Evolutionary conservation across 2,888 invertebrate species (phyloP).

Genomic region (Coleophora deauratella): DNA sequence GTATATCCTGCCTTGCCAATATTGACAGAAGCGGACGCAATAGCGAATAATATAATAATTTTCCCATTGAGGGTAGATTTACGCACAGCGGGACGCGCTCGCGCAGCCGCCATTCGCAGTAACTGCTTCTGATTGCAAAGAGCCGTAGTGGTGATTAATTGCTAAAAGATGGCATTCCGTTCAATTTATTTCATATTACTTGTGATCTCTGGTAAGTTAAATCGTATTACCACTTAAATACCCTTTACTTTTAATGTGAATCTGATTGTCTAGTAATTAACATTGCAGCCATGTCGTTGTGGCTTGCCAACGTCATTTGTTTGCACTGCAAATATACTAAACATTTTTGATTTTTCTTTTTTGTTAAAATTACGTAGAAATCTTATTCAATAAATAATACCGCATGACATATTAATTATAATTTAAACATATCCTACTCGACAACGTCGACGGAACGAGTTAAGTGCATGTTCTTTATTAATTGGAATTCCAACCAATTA

Average conservation of each 20-base stretch:
- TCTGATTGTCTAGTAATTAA: not conserved
- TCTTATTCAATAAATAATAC: too few species aligned
- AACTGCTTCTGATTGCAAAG: not conserved
- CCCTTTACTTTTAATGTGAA: too few species aligned
- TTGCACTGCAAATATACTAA: too few species aligned
- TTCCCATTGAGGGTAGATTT: not conserved
- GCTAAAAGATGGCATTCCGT: slow-evolving; percentile 21
- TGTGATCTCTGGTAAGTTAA: slow-evolving; percentile 26
- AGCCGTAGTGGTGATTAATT: slow-evolving; percentile 3
- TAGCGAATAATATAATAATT: not conserved
- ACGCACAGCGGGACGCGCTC: not conserved
- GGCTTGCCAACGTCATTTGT: not conserved
- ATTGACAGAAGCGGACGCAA: not conserved
- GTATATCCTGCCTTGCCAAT: too few species aligned
- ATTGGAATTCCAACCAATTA: not conserved
- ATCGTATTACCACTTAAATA: not conserved
- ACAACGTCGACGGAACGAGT: too few species aligned
- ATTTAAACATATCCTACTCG: too few species aligned
- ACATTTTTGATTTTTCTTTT: too few species aligned
- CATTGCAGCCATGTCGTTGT: slow-evolving; percentile 11
- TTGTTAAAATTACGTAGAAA: too few species aligned
- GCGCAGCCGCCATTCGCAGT: too few species aligned
- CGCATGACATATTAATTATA: too few species aligned
- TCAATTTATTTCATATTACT: slow-evolving; percentile 23
- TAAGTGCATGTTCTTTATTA: too few species aligned